Conservation (phyloP, 2,113 vertebrate species). For the Muscicapa adusta region DNA sequence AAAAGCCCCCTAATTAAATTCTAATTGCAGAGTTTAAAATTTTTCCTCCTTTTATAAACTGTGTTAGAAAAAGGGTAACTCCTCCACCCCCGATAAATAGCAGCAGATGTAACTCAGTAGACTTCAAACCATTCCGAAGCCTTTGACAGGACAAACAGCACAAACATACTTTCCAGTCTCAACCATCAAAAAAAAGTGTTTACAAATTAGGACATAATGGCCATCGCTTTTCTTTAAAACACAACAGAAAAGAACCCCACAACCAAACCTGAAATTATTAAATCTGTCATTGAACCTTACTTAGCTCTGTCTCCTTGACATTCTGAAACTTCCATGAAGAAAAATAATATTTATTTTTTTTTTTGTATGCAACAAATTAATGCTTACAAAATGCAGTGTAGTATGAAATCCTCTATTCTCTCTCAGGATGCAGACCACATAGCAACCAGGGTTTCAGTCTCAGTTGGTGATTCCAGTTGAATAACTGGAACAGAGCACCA, state of each 20-base stretch:
- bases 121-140: constrained; percentile 36
- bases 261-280: constrained; percentile 3
- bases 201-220: constrained; percentile 54
- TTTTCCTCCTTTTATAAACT: constrained; percentile 51
- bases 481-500: constrained; percentile 38
- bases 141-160: constrained; percentile 37
- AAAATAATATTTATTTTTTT: constrained; percentile 47
- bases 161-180: constrained; percentile 23
- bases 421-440: constrained; percentile 43
- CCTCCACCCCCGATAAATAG: background rate
- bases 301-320: constrained; percentile 31
- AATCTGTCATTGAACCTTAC: constrained; percentile 46
- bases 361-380: constrained; percentile 44
- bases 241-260: constrained; percentile 14
- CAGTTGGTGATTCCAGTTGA: constrained; percentile 26
- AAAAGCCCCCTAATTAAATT: constrained; percentile 27
- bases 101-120: constrained; percentile 61
- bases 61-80: constrained; percentile 10
- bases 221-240: background rate
- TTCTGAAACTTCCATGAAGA: constrained; percentile 42
- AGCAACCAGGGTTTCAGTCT: constrained; percentile 44
- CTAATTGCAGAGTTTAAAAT: constrained; percentile 13
- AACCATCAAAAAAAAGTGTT: constrained; percentile 36
- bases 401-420: constrained; percentile 49
- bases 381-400: constrained; percentile 53